Conservation (phyloP, 2,113 vertebrate genomes). For the Haliaeetus leucogaster region DNA sequence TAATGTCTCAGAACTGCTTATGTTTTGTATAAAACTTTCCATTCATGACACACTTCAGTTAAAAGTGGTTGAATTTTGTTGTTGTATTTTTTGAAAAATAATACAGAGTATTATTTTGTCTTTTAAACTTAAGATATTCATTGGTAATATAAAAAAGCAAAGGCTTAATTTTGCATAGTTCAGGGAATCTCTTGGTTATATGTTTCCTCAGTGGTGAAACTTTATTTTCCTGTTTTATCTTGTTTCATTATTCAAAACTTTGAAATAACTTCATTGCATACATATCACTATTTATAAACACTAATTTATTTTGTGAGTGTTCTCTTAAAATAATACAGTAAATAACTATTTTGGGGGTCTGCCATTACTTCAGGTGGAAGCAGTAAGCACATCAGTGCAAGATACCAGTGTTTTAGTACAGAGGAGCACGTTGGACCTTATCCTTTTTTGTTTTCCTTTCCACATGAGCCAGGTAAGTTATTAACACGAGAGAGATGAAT, state of each 20-base stretch:
- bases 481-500: background rate
- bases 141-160: background rate
- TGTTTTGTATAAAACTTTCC: background rate
- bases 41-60: background rate
- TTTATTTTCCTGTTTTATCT: background rate
- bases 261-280: background rate
- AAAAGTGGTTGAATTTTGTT: background rate
- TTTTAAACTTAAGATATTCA: background rate
- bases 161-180: background rate
- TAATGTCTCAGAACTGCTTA: background rate
- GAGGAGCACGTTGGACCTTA: constrained; percentile 95
- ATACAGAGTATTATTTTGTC: background rate
- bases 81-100: background rate
- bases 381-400: constrained; percentile 95
- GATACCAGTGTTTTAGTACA: constrained; percentile 97
- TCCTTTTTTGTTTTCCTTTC: constrained; percentile 98
- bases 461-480: constrained; percentile 95
- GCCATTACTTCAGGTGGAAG: constrained; percentile 86
- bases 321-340: background rate
- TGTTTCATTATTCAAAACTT: background rate
- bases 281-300: background rate
- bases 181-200: background rate
- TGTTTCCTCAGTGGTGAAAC: background rate
- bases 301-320: background rate
- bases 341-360: background rate